Percentiles rank a stretch among this genome's conserved stretches.
These are phyloP conservation scores for Conops quadrifasciatus DNA, from an alignment of 2,888 invertebrate genomes.

Conservation along the genomic window DNA sequence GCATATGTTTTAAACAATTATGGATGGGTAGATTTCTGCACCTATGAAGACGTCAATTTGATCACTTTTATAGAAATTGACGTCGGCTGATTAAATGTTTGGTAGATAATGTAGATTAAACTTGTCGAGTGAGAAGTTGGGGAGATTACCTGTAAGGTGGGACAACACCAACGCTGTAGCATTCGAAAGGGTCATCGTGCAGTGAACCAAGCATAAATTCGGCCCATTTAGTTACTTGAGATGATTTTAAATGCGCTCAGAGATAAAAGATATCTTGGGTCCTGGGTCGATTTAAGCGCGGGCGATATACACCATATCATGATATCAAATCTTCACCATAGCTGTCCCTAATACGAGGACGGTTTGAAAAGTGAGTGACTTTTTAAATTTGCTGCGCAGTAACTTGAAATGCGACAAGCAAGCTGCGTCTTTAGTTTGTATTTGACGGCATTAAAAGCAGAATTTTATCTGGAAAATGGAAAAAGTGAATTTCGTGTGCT, in stretches of 20 bases:
- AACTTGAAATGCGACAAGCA: no score
- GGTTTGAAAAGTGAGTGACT: no score
- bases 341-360: not conserved
- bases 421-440: no score
- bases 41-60: not conserved
- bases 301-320: not conserved
- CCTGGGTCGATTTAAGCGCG: slow-evolving; percentile 37
- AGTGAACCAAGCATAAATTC: not conserved
- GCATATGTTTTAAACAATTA: not conserved
- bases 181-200: not conserved
- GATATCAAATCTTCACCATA: not conserved
- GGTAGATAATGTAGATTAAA: not conserved
- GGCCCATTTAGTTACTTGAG: not conserved
- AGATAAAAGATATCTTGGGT: no score
- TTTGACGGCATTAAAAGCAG: no score
- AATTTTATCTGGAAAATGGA: no score
- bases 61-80: not conserved
- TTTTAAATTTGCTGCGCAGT: no score
- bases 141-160: no score
- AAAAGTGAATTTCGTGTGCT: no score
- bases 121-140: not conserved
- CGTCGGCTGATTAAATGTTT: not conserved
- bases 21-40: not conserved
- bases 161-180: slow-evolving; percentile 1
- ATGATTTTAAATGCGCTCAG: slow-evolving; percentile 18